phyloP scores from a whole-genome alignment of 2,113 vertebrate genomes.

The Odontophorus gujanensis region DNA sequence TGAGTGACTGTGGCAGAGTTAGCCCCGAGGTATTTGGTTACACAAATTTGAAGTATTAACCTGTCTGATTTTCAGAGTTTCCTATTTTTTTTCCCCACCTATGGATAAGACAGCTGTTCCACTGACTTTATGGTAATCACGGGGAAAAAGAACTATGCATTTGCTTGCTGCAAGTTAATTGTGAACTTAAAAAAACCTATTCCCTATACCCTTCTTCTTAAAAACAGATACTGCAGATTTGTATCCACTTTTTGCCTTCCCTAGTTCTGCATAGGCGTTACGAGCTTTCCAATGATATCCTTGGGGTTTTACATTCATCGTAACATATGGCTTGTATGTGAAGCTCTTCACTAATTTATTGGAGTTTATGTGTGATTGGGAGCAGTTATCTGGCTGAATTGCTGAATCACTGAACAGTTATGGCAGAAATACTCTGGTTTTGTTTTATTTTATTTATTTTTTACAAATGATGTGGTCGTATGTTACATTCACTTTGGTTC shows the following conservation, averaged over 20 bases:
- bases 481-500: background rate
- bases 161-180: background rate
- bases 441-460: background rate
- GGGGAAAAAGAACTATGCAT: background rate
- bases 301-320: conserved; percentile 59
- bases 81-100: background rate
- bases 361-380: conserved; percentile 63
- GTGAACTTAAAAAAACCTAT: conserved; percentile 19
- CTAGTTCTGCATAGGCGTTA: background rate
- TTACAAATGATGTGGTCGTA: conserved; percentile 41
- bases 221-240: conserved; percentile 44
- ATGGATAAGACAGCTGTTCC: conserved; percentile 21
- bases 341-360: conserved; percentile 66
- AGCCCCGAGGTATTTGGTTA: background rate
- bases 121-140: conserved; percentile 9
- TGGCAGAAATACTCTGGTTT: conserved; percentile 10
- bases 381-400: conserved; percentile 67
- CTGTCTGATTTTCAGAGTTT: background rate
- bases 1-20: background rate
- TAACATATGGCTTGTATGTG: conserved; percentile 72
- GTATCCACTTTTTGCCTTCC: conserved; percentile 25
- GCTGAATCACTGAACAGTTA: conserved; percentile 77
- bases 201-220: conserved; percentile 37
- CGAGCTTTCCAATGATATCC: conserved; percentile 27
- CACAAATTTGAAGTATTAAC: background rate